Evolutionary conservation across 1,140 invertebrate genomes (phyloP).

Genomic region (Habropoda laboriosa): DNA sequence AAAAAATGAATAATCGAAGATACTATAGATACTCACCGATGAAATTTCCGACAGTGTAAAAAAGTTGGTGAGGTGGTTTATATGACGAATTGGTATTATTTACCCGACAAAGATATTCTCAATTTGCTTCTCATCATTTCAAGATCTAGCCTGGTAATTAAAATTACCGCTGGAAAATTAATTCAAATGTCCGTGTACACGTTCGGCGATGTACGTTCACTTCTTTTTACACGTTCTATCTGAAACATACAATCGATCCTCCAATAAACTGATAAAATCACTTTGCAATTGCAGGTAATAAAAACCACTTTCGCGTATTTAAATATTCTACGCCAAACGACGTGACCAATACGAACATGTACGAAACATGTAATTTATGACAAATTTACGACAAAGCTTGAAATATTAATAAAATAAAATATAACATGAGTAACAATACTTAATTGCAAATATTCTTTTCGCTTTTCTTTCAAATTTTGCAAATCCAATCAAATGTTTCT

Average conservation of each 20-base stretch:
- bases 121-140: conserved; percentile 63
- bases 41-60: conserved; percentile 59
- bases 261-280: background rate
- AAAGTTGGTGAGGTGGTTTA: conserved; percentile 61
- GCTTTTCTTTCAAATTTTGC: too few relatives aligned
- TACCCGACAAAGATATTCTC: conserved; percentile 53
- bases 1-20: background rate
- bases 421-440: too few relatives aligned
- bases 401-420: background rate
- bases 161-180: conserved; percentile 68
- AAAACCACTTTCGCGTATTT: conserved; percentile 57
- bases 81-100: conserved; percentile 67
- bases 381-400: accelerated
- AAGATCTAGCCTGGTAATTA: conserved; percentile 57
- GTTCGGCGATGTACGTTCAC: conserved; percentile 61
- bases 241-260: background rate
- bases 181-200: conserved; percentile 61
- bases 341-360: too few relatives aligned
- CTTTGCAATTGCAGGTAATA: conserved; percentile 57
- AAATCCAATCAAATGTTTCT: too few relatives aligned
- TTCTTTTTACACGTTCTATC: background rate
- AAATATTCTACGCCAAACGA: conserved; percentile 38
- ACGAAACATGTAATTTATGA: too few relatives aligned
- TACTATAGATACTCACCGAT: background rate
- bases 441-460: too few relatives aligned